phyloP scores from a whole-genome alignment of 2,797 vertebrate species.

The Xerus rutilus region DNA sequence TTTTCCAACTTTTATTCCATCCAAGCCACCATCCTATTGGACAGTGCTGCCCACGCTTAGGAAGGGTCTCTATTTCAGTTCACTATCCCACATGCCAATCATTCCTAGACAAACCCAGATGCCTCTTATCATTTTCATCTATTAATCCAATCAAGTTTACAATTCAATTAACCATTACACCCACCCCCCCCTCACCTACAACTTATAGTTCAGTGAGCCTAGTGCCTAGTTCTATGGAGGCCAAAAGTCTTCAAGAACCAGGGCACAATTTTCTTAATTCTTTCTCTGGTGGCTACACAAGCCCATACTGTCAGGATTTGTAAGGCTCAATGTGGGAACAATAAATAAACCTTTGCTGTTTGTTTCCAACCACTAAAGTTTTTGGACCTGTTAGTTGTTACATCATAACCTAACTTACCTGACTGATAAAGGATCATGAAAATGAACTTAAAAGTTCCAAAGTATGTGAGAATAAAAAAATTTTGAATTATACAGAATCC shows the following conservation, averaged over 20 bases:
- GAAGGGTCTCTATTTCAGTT: no score
- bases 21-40: no score
- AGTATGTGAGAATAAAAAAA: neutral
- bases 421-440: neutral
- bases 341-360: neutral
- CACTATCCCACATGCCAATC: no score
- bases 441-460: neutral
- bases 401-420: neutral
- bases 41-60: no score
- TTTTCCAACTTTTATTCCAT: no score
- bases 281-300: neutral
- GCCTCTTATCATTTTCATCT: no score
- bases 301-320: neutral
- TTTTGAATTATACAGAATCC: neutral
- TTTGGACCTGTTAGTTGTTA: neutral
- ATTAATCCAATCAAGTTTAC: no score
- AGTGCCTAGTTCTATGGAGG: neutral
- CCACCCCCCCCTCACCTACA: accelerated
- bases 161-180: no score
- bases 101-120: no score
- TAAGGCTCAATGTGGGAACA: neutral
- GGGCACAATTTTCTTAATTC: no score
- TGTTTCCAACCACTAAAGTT: neutral
- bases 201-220: neutral
- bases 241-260: neutral